These are phyloP conservation scores for Leuciscus waleckii DNA, from an alignment of 2,797 vertebrate genomes.

Conservation along the genomic window DNA sequence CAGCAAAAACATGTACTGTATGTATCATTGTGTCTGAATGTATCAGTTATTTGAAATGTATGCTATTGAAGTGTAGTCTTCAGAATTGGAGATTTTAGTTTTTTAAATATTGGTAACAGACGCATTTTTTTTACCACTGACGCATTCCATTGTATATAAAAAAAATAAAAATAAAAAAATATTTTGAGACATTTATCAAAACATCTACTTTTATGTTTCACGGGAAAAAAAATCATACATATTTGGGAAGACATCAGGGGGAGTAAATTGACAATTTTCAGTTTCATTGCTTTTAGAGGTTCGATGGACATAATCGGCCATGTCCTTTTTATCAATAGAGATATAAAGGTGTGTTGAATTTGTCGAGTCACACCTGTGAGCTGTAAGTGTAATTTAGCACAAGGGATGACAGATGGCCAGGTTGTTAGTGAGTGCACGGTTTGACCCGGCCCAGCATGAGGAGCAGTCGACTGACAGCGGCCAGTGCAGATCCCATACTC, in stretches of 20 bases:
- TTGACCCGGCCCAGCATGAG: slow-evolving; percentile 32
- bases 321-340: slow-evolving; percentile 23
- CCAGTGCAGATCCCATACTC: slow-evolving; percentile 23
- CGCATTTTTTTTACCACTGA: neutral
- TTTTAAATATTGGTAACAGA: neutral
- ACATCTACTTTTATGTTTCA: neutral
- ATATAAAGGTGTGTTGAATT: slow-evolving; percentile 12
- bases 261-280: neutral
- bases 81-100: neutral
- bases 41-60: neutral
- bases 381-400: slow-evolving; percentile 29
- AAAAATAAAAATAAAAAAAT: too few species aligned
- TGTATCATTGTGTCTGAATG: neutral
- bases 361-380: slow-evolving; percentile 27
- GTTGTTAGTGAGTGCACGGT: slow-evolving; percentile 24
- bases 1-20: neutral
- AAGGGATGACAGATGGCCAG: slow-evolving; percentile 34
- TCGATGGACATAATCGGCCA: neutral
- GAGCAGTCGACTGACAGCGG: slow-evolving; percentile 38
- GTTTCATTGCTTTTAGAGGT: neutral
- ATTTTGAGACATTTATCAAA: neutral
- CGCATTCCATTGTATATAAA: neutral
- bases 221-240: neutral
- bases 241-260: neutral
- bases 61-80: neutral